Percentiles rank a stretch among this genome's conserved stretches.
phyloP scores from a whole-genome alignment of 2,113 vertebrate species.

The Bombycilla garrulus region DNA sequence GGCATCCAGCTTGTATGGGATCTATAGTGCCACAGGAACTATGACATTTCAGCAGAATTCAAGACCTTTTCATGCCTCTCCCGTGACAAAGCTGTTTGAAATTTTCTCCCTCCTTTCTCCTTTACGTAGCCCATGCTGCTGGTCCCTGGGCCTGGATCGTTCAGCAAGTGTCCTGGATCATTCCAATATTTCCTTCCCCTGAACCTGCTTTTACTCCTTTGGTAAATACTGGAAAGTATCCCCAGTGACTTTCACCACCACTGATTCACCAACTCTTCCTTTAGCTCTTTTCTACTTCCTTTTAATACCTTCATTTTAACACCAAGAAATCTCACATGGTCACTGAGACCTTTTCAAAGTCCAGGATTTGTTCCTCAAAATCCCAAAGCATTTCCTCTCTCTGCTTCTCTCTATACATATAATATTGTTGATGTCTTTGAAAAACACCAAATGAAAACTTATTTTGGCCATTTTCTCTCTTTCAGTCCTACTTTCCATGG shows the following conservation, averaged over 20 bases:
- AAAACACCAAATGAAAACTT: not conserved
- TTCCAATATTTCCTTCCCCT: not conserved
- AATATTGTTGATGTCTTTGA: not conserved
- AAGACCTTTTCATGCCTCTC: not conserved
- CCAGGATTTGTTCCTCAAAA: not conserved
- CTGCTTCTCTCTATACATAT: not conserved
- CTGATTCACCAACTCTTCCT: not conserved
- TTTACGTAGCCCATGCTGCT: rapidly evolving
- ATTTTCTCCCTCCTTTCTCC: not conserved
- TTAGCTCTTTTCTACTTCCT: not conserved
- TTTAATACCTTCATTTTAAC: not conserved
- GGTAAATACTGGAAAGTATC: not conserved
- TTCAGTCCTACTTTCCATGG: not conserved
- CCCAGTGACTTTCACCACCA: not conserved
- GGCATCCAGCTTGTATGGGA: not conserved
- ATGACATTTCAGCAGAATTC: not conserved
- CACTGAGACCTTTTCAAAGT: rapidly evolving
- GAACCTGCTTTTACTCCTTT: not conserved
- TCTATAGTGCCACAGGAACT: not conserved
- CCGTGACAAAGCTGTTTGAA: not conserved
- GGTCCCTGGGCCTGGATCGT: not conserved
- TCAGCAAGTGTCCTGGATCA: not conserved
- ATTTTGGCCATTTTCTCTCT: not conserved
- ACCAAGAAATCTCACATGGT: not conserved
- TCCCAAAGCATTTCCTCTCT: not conserved